Evolutionary conservation across 2,888 invertebrate species (phyloP), one percentile per base, ranked within the genome.

Genomic region (Caenorhabditis afra): DNA sequence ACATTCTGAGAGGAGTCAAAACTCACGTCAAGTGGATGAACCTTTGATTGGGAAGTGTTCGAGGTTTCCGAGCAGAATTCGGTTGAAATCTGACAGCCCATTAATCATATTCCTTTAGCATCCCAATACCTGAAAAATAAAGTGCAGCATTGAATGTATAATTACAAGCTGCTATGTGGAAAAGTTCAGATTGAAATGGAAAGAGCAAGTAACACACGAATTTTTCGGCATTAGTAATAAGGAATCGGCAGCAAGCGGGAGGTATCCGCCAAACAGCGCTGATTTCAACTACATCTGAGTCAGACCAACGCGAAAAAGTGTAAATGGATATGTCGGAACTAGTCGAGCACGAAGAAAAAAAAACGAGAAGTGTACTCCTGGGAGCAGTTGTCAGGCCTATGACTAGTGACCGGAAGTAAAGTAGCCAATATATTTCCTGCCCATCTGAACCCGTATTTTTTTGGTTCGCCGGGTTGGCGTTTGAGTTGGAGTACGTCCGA

Each of bases 341-440:
- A 29, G 67, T 18, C 20, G 11, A 12, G 10, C n/a, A n/a, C n/a
- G n/a, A n/a, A 10, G 11, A 53, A 59, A 61, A 50, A 75, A 66
- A 37, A 55, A 57, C 7, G 39, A 35, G 20, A 39, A 5, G 22
- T 49, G 55, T n/a, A 53, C 18, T 41, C 11, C 41, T 8, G 18
- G 50, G 50, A 37, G 11, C 58, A 39, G 1, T n/a, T 47, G 37
- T 41, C 14, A 37, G 37, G 2, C 50, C 41, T 23, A 14, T 41
- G 20, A 35, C 16, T 39, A 58, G 59, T 79, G 78, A 73, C 78
- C 78, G 78, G 78, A 79, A 79, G 73, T 79, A 79, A 73, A 79
- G 78, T 67, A 55, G 67, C 58, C 73, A 67, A 53, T 52, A 73
- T 65, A 74, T 55, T 68, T 73, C 73, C 67, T 66, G 62, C 45